A percentile compares a stretch with the other conserved stretches of the same genome.
Conservation (phyloP, 2,113 vertebrate species). For the Eonycteris spelaea region DNA sequence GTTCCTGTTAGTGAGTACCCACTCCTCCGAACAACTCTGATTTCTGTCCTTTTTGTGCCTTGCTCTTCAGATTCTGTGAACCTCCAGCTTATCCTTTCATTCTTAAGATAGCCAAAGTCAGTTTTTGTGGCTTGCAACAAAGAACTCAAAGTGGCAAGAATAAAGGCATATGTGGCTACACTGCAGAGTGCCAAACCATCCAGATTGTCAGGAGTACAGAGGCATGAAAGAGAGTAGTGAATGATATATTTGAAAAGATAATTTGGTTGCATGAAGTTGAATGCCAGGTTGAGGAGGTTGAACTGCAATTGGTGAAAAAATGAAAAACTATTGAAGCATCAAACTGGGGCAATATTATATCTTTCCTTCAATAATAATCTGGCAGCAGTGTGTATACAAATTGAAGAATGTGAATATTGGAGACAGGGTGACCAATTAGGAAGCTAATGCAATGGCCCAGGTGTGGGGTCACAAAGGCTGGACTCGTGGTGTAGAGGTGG, state of each 20-base stretch:
- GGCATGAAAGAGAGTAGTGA: neutral
- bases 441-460: neutral
- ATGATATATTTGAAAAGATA: neutral
- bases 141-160: neutral
- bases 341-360: neutral
- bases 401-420: neutral
- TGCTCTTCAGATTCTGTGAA: neutral
- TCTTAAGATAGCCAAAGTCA: neutral
- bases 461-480: neutral
- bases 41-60: neutral
- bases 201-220: neutral
- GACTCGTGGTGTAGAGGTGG: neutral
- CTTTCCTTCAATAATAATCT: neutral
- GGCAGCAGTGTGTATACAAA: neutral
- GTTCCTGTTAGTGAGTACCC: neutral
- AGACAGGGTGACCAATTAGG: neutral
- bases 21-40: neutral
- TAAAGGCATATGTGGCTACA: neutral
- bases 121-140: neutral
- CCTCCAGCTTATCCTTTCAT: neutral
- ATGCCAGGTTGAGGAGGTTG: neutral
- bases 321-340: neutral
- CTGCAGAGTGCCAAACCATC: neutral
- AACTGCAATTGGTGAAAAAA: neutral
- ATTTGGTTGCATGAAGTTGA: neutral